phyloP scores from a whole-genome alignment of 2,888 invertebrate genomes.

The Isoperla grammatica region DNA sequence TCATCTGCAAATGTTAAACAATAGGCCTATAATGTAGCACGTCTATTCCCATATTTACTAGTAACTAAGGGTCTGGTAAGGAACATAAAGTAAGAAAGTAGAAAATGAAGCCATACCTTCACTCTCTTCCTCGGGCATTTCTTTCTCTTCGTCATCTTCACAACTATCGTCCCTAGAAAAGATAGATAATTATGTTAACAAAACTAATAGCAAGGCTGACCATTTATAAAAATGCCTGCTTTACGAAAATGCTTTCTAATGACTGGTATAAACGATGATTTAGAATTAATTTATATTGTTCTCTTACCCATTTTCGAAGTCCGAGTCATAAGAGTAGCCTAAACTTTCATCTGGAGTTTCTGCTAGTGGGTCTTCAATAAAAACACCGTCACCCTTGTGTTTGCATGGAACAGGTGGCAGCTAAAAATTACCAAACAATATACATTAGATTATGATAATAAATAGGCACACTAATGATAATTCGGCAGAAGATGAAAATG shows the following conservation, averaged over 20 bases:
- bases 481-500: too few relatives aligned
- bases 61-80: not conserved
- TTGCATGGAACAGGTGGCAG: not conserved
- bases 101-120: slow-evolving; percentile 21
- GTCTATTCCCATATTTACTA: too few relatives aligned
- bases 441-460: too few relatives aligned
- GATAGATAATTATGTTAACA: not conserved
- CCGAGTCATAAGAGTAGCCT: not conserved
- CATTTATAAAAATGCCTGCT: too few relatives aligned
- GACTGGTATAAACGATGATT: too few relatives aligned
- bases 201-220: too few relatives aligned
- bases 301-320: slow-evolving; percentile 5
- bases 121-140: slow-evolving; percentile 24
- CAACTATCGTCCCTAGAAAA: slow-evolving; percentile 23
- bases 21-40: too few relatives aligned
- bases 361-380: too few relatives aligned
- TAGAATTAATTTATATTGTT: too few relatives aligned
- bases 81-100: not conserved
- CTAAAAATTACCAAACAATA: not conserved
- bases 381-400: not conserved
- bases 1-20: slow-evolving; percentile 20
- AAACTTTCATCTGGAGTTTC: not conserved
- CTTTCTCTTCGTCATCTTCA: slow-evolving; percentile 24
- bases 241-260: too few relatives aligned
- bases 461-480: too few relatives aligned